Evolutionary conservation across 2,888 invertebrate species (phyloP).

Genomic region (Pocota personata): DNA sequence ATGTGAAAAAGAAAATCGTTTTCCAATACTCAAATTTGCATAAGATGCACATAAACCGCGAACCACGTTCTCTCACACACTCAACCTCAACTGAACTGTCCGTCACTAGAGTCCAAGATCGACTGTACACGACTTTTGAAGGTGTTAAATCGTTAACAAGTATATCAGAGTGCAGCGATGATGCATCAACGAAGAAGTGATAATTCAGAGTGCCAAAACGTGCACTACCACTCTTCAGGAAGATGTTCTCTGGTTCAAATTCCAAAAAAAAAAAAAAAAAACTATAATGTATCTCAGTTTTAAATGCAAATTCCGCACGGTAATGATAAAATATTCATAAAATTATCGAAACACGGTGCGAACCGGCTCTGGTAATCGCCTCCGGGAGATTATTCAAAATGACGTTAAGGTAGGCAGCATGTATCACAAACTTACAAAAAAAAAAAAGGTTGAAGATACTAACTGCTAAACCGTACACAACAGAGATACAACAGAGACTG

Average conservation of each 20-base stretch:
- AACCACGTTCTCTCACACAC: conserved; percentile 38
- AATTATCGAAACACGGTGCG: conserved; percentile 58
- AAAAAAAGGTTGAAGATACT: neutral
- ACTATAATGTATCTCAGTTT: conserved; percentile 18
- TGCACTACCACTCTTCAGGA: conserved; percentile 1
- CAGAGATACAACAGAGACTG: conserved; percentile 51
- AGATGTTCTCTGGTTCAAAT: neutral
- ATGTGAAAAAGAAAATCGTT: conserved; percentile 15
- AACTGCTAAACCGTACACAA: conserved; percentile 53
- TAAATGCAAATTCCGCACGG: conserved; percentile 52
- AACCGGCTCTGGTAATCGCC: conserved; percentile 65
- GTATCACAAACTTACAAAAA: neutral
- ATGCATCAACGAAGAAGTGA: conserved; percentile 13
- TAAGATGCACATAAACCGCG: conserved; percentile 43
- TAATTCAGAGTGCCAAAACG: neutral
- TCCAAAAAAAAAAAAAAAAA: neutral
- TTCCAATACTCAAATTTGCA: conserved; percentile 56
- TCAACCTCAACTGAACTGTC: neutral
- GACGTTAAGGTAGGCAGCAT: conserved; percentile 47
- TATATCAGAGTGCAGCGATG: conserved; percentile 22
- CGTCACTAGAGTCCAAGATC: conserved; percentile 13
- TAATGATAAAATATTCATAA: conserved; percentile 49
- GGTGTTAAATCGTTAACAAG: conserved; percentile 6
- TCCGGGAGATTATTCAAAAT: conserved; percentile 53
- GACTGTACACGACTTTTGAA: conserved; percentile 18